Percentiles rank a stretch among this genome's conserved stretches.
Conservation (phyloP, 2,888 invertebrate species). For the Rhagium mordax region DNA sequence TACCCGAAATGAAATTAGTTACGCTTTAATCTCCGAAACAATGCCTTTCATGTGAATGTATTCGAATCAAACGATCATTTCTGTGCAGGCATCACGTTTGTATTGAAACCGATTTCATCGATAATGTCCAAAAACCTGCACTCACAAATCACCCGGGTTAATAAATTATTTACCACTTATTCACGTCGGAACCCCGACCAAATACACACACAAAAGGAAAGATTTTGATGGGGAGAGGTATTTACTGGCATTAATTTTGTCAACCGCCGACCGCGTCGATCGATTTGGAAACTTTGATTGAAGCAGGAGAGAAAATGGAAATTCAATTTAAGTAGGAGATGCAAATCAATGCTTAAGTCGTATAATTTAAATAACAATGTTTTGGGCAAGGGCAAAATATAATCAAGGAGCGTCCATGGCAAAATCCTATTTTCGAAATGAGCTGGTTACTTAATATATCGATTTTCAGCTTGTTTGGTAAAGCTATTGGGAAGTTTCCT, state of each 20-base stretch:
- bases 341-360: too few relatives aligned
- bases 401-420: too few relatives aligned
- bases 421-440: too few relatives aligned
- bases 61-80: neutral
- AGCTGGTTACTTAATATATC: too few relatives aligned
- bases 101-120: conserved; percentile 6
- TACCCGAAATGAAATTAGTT: conserved; percentile 10
- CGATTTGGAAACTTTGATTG: neutral
- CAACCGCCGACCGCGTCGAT: conserved; percentile 11
- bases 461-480: too few relatives aligned
- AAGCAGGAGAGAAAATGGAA: neutral
- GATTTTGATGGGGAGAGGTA: conserved; percentile 3
- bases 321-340: too few relatives aligned
- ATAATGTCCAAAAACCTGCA: conserved; percentile 9
- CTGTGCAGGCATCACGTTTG: conserved; percentile 6
- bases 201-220: conserved; percentile 7
- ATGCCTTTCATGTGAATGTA: neutral
- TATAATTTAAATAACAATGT: too few relatives aligned
- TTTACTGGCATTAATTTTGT: conserved; percentile 17
- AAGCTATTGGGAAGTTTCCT: too few relatives aligned
- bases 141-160: conserved; percentile 19
- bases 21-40: conserved; percentile 16
- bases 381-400: too few relatives aligned
- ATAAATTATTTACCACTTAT: conserved; percentile 28
- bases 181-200: conserved; percentile 1